These are phyloP conservation scores for Pristionchus exspectatus DNA, from an alignment of 2,888 invertebrate genomes.

Conservation along the genomic window DNA sequence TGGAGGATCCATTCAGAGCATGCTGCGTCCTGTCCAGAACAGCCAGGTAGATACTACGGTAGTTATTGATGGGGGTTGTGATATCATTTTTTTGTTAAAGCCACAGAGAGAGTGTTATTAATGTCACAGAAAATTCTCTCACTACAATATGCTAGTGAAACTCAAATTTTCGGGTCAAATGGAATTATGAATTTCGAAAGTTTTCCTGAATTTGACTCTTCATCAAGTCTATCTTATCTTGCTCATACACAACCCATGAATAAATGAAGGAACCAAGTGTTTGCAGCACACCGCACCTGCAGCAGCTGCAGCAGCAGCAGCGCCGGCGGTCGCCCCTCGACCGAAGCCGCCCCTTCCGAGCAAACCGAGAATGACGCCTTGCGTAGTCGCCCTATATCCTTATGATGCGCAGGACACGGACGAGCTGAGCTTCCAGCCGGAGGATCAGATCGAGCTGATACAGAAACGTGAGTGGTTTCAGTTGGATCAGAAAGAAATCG, in stretches of 20 bases:
- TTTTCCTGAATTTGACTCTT: too few relatives aligned
- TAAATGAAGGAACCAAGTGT: background rate
- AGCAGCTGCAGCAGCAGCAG: background rate
- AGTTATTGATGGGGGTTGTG: background rate
- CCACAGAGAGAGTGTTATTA: background rate
- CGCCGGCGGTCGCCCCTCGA: slow-evolving; percentile 61
- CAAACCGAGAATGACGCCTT: slow-evolving; percentile 77
- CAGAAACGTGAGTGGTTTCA: slow-evolving; percentile 82
- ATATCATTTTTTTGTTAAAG: background rate
- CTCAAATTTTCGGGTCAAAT: background rate
- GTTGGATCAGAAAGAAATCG: too few relatives aligned
- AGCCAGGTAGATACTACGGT: slow-evolving; percentile 43
- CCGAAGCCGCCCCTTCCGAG: slow-evolving; percentile 80
- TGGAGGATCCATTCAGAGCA: slow-evolving; percentile 33
- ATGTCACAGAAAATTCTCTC: background rate
- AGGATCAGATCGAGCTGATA: slow-evolving; percentile 84
- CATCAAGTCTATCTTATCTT: too few relatives aligned
- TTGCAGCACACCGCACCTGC: background rate
- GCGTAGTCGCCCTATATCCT: slow-evolving; percentile 82
- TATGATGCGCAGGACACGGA: slow-evolving; percentile 85
- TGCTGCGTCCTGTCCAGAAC: slow-evolving; percentile 52
- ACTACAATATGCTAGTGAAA: background rate
- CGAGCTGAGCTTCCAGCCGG: slow-evolving; percentile 84
- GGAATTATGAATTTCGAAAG: too few relatives aligned
- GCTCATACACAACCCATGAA: too few relatives aligned